Evolutionary conservation across 1,140 invertebrate species (phyloP).

Genomic region (Adelges cooleyi): DNA sequence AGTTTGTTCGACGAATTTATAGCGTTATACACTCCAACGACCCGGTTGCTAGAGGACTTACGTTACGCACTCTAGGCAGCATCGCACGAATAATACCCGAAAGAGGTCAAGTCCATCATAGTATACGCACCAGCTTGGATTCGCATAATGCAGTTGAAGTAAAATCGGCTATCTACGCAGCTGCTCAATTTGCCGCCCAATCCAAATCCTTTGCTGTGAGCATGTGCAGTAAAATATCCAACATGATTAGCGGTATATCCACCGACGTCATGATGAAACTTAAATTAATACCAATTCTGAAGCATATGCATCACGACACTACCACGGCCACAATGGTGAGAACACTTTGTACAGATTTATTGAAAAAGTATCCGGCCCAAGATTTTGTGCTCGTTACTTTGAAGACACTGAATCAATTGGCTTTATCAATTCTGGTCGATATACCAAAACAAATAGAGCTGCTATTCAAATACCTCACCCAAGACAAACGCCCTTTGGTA

Average conservation of each 20-base stretch:
- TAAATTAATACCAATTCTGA: constrained; percentile 76
- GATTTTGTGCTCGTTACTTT: constrained; percentile 79
- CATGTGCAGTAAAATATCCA: constrained; percentile 88
- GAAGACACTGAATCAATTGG: constrained; percentile 75
- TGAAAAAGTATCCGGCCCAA: constrained; percentile 75
- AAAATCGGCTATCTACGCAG: constrained; percentile 89
- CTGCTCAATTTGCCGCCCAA: constrained; percentile 80
- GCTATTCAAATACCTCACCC: constrained; percentile 45
- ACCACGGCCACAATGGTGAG: constrained; percentile 69
- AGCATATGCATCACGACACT: constrained; percentile 89
- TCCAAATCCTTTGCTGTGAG: constrained; percentile 89
- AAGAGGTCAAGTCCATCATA: constrained; percentile 88
- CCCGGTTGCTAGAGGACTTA: constrained; percentile 82
- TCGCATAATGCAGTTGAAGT: constrained; percentile 92
- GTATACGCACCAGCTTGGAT: constrained; percentile 79
- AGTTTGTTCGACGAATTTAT: constrained; percentile 86
- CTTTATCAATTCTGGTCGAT: constrained; percentile 76
- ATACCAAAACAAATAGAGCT: constrained; percentile 72
- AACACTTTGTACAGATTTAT: constrained; percentile 63
- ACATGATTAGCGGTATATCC: constrained; percentile 86
- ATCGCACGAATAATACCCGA: constrained; percentile 87
- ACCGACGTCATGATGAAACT: constrained; percentile 86
- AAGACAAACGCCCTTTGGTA: constrained; percentile 56
- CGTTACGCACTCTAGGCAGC: constrained; percentile 77
- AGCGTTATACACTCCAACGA: constrained; percentile 95